Conservation (phyloP, 1,140 invertebrate genomes). For the Phocides pigmalion region DNA sequence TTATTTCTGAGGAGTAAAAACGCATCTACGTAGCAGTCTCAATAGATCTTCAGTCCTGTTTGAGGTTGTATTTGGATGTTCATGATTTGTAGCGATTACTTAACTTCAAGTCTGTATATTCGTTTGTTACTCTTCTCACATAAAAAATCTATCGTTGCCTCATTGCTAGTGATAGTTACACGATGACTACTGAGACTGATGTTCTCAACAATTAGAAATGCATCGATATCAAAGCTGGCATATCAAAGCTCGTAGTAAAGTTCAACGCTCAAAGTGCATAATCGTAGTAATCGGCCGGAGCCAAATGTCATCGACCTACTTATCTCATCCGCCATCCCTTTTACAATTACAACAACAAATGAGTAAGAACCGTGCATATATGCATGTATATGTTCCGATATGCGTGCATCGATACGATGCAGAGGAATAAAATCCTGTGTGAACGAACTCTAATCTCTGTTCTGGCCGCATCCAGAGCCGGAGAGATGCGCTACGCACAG, state of each 20-base stretch:
- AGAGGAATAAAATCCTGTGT: conserved; percentile 83
- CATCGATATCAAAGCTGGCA: conserved; percentile 38
- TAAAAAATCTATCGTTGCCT: no score
- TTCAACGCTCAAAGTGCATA: conserved; percentile 83
- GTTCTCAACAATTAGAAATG: conserved; percentile 25
- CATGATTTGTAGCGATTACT: no score
- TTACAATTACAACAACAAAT: conserved; percentile 83
- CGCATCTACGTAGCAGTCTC: no score
- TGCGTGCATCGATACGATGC: conserved; percentile 73
- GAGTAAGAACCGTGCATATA: conserved; percentile 75
- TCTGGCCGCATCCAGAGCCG: conserved; percentile 41
- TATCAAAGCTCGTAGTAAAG: conserved; percentile 64
- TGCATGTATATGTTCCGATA: conserved; percentile 53
- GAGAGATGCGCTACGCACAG: conserved; percentile 35
- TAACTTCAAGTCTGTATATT: no score
- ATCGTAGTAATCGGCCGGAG: conserved; percentile 80
- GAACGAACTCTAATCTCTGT: conserved; percentile 82
- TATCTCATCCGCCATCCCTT: conserved; percentile 83
- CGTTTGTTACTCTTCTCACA: no score
- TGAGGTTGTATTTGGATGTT: no score
- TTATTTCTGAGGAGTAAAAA: no score
- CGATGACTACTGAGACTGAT: not conserved
- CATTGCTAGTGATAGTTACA: no score
- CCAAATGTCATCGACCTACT: conserved; percentile 81
- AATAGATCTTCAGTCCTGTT: no score